phyloP scores from a whole-genome alignment of 2,888 invertebrate species.

The Trachelus tabidus region DNA sequence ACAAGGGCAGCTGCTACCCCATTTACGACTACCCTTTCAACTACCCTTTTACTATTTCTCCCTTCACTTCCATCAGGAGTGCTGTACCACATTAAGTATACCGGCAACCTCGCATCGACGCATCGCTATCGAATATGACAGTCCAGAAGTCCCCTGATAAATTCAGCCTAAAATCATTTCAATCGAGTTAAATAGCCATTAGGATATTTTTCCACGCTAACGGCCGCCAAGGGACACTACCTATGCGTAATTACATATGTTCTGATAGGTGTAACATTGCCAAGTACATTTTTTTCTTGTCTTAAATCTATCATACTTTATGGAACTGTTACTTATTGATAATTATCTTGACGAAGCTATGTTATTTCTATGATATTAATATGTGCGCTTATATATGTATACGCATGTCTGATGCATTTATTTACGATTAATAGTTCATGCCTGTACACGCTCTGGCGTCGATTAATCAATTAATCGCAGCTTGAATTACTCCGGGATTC shows the following conservation, averaged over 20 bases:
- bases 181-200: background rate
- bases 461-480: slow-evolving; percentile 25
- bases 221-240: background rate
- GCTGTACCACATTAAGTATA: background rate
- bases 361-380: background rate
- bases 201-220: background rate
- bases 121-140: background rate
- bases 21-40: slow-evolving; percentile 10
- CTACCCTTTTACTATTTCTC: background rate
- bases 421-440: background rate
- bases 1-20: slow-evolving; percentile 14
- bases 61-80: background rate
- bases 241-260: background rate
- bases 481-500: slow-evolving; percentile 18
- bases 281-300: background rate
- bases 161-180: background rate
- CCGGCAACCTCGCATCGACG: background rate
- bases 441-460: background rate
- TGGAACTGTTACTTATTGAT: background rate
- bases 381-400: background rate
- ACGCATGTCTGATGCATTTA: background rate
- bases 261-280: background rate
- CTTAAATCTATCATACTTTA: background rate
- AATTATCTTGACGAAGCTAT: background rate
- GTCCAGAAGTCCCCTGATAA: background rate